Evolutionary conservation across 2,888 invertebrate genomes (phyloP), one percentile per base, ranked within the genome.

Genomic region (Ophion slaviceki): DNA sequence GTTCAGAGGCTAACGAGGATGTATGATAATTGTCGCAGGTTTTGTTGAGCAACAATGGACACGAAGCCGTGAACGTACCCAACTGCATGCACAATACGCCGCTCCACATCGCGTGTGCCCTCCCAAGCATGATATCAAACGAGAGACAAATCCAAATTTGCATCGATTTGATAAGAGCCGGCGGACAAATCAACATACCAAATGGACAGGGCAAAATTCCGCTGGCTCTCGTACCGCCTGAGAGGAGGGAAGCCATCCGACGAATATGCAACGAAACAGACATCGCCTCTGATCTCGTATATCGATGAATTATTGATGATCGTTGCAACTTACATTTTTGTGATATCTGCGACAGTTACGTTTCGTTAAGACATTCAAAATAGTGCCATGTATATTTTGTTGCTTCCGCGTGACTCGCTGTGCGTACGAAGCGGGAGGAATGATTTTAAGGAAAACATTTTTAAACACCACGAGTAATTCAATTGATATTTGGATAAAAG

Each of bases 1-100:
- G 2, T 61, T 7, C 24, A 8, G n/a, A 40, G 10, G n/a, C 14
- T 8, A 68, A 40, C 86, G 80, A 70, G 24, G 61, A 81, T 62
- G 24, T 57, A 14, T 67, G 59, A 67, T 81, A 36, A 24, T 68
- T 62, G 40, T n/a, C 24, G 59, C 84, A 92, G 92, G 80, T 88
- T 5, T 75, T 92, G 71, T 85, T 93, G 74, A 59, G 45, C 7
- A 84, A 84, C 36, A 78, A 83, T 14, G 88, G 88, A 61, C 45
- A 75, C 3, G 88, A 88, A 8, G 86, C 87, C 14, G 89, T 91
- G 3, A 91, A 92, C 77, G 82, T 89, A 2, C 78, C 79, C 20
- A 92, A 93, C 72, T 88, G 90, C 71, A 88, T 85, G 59, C 88
- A 88, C 36, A 90, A 92, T 71, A 92, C 93, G 17, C 89, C 93